Percentiles rank a stretch among this genome's conserved stretches.
Conservation (phyloP, 2,888 invertebrate genomes). For the Hypomecis atomaria region DNA sequence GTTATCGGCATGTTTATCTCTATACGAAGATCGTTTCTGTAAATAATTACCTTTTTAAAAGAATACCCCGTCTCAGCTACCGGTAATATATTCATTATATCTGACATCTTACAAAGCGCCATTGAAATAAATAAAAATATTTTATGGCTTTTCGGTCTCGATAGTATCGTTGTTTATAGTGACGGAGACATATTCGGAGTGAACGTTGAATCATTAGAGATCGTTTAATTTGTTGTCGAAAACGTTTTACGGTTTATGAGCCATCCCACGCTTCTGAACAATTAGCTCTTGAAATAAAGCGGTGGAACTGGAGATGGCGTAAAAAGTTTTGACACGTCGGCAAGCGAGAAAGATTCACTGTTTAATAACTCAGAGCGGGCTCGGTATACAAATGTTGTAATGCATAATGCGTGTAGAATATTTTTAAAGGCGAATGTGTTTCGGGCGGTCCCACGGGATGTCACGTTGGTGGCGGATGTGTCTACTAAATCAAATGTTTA, state of each 20-base stretch:
- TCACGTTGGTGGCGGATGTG: slow-evolving; percentile 65
- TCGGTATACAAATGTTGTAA: slow-evolving; percentile 44
- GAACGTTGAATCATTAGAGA: slow-evolving; percentile 52
- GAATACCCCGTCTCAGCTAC: slow-evolving; percentile 74
- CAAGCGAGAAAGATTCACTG: slow-evolving; percentile 49
- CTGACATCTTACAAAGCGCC: slow-evolving; percentile 80
- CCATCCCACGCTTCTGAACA: slow-evolving; percentile 57
- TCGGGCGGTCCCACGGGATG: slow-evolving; percentile 64
- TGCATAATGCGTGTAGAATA: slow-evolving; percentile 63
- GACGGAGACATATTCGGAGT: slow-evolving; percentile 64
- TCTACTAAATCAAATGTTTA: slow-evolving; percentile 77
- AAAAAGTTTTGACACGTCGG: slow-evolving; percentile 48
- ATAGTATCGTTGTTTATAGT: slow-evolving; percentile 62
- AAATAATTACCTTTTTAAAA: slow-evolving; percentile 83
- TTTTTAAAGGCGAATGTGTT: slow-evolving; percentile 58
- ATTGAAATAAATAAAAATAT: slow-evolving; percentile 77
- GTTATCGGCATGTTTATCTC: slow-evolving; percentile 82
- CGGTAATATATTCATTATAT: slow-evolving; percentile 83
- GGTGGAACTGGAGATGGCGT: slow-evolving; percentile 54
- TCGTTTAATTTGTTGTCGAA: slow-evolving; percentile 65
- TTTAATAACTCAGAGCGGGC: slow-evolving; percentile 41
- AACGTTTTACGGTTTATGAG: slow-evolving; percentile 55
- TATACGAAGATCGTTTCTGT: slow-evolving; percentile 79
- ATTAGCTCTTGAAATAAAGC: slow-evolving; percentile 61
- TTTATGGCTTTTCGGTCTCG: slow-evolving; percentile 65